Evolutionary conservation across 2,113 vertebrate genomes (phyloP).

Genomic region (Pogonocichla stellata): DNA sequence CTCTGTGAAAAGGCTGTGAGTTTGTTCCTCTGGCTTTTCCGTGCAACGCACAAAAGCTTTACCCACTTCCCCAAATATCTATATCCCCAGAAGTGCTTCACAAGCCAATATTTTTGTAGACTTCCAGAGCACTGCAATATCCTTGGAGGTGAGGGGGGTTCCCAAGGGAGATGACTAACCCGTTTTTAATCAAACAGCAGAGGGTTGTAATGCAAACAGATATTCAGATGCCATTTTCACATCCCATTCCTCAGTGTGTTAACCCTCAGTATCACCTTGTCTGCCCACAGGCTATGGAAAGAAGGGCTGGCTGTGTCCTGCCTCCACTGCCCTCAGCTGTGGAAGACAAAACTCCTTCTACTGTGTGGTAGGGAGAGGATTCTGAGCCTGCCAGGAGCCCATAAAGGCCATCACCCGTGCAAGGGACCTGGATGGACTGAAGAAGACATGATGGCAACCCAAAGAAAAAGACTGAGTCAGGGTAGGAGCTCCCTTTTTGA

Average conservation of each 20-base stretch:
- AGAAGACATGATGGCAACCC: not conserved
- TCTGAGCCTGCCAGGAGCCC: not conserved
- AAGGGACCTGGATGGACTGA: not conserved
- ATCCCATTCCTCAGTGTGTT: not conserved
- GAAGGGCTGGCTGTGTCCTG: not conserved
- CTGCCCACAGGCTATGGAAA: no score
- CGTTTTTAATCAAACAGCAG: not conserved
- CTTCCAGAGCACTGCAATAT: not conserved
- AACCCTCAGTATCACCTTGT: not conserved
- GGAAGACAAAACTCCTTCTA: not conserved
- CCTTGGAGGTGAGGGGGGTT: not conserved
- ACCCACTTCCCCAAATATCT: not conserved
- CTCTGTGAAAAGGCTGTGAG: not conserved
- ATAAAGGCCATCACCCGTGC: not conserved
- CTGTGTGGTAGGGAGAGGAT: not conserved
- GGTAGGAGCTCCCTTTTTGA: not conserved
- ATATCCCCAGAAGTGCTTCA: not conserved
- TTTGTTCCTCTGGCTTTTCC: not conserved
- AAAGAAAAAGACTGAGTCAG: not conserved
- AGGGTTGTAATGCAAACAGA: not conserved
- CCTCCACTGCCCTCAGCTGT: not conserved
- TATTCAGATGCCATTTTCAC: not conserved
- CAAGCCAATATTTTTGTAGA: not conserved
- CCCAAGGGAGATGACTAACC: not conserved
- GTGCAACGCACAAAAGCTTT: not conserved